A percentile compares a stretch with the other conserved stretches of the same genome.
Conservation (phyloP, 2,797 vertebrate genomes). For the Enteromius fasciolatus region DNA sequence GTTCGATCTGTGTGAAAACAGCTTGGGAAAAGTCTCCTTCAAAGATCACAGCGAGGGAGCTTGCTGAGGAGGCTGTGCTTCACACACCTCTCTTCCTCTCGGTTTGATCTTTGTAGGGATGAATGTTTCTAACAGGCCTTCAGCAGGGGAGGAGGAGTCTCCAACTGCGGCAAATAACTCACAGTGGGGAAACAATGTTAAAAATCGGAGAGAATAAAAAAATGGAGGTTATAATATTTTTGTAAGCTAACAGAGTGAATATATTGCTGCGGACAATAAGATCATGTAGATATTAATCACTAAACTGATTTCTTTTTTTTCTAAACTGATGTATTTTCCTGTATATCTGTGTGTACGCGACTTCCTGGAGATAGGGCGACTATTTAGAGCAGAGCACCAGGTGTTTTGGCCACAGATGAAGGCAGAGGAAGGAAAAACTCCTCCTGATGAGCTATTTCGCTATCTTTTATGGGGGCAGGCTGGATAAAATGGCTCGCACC, state of each 20-base stretch:
- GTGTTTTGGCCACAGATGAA: slow-evolving; percentile 73
- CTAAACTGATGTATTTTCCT: slow-evolving; percentile 32
- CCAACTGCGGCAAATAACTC: slow-evolving; percentile 71
- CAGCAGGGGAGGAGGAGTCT: slow-evolving; percentile 34
- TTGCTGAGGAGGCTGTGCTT: slow-evolving; percentile 69
- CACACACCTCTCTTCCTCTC: slow-evolving; percentile 70
- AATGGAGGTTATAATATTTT: slow-evolving; percentile 37
- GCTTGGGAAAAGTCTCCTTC: slow-evolving; percentile 76
- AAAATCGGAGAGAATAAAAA: slow-evolving; percentile 63
- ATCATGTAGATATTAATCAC: slow-evolving; percentile 42
- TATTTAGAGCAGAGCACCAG: slow-evolving; percentile 73
- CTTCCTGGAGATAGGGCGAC: slow-evolving; percentile 58
- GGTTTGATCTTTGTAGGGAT: slow-evolving; percentile 74
- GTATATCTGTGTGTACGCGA: slow-evolving; percentile 3
- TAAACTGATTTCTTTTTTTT: slow-evolving; percentile 26
- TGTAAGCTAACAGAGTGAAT: background rate
- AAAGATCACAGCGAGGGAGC: slow-evolving; percentile 73
- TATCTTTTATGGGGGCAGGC: slow-evolving; percentile 52
- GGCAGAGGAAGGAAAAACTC: slow-evolving; percentile 67
- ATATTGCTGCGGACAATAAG: slow-evolving; percentile 8
- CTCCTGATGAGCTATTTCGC: slow-evolving; percentile 65
- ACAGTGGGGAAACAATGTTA: slow-evolving; percentile 61
- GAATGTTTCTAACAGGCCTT: slow-evolving; percentile 62
- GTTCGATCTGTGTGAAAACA: slow-evolving; percentile 63
- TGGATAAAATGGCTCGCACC: slow-evolving; percentile 65